Evolutionary conservation across 53 echinoderm and acorn worm species (phyloP), one percentile per base, ranked within the genome.

Genomic region (Temnopleurus reevesii): DNA sequence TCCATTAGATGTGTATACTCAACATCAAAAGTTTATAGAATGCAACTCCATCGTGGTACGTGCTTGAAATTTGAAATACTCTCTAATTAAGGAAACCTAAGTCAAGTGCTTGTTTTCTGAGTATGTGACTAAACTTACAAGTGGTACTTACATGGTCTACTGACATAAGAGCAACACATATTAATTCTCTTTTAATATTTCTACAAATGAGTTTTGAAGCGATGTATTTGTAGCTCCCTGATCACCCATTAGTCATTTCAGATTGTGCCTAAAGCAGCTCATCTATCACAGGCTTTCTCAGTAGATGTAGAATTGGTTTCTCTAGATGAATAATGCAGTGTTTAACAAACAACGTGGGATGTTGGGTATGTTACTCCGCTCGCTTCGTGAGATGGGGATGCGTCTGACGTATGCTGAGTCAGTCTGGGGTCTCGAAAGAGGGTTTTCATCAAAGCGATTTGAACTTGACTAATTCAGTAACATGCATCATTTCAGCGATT

Each of bases 261-360:
- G 41, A 71, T 71, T 7, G 8, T 71, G 71, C 71, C 71, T 41
- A 6, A 41, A 71, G 71, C 71, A 19, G 28, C 71, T 10, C 36
- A 71, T 71, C 71, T 71, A 38, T 71, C 71, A 8, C 41, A 23
- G 34, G 71, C n/a, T 71, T 71, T 41, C 34, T 65, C 65, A 34
- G 2, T 34, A 0, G 12, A 35, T 41, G 43, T 71, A 19, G n/a
- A 38, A n/a, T 41, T 8, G 41, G 36, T 23, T 41, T n/a, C 71
- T 38, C 41, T 13, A 36, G 36, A 36, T 41, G 71, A 71, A 71
- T 71, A 71, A 71, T 71, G 19, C 71, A 71, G 10, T 41, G 6
- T 41, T 71, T 71, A 71, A 71, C 71, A 71, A 71, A 71, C 71
- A 71, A 71, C 71, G 8, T 66, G 71, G 21, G n/a, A n/a, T n/a